These are phyloP conservation scores for Steinernema carpocapsae DNA, from an alignment of 2,888 invertebrate species.

Conservation along the genomic window DNA sequence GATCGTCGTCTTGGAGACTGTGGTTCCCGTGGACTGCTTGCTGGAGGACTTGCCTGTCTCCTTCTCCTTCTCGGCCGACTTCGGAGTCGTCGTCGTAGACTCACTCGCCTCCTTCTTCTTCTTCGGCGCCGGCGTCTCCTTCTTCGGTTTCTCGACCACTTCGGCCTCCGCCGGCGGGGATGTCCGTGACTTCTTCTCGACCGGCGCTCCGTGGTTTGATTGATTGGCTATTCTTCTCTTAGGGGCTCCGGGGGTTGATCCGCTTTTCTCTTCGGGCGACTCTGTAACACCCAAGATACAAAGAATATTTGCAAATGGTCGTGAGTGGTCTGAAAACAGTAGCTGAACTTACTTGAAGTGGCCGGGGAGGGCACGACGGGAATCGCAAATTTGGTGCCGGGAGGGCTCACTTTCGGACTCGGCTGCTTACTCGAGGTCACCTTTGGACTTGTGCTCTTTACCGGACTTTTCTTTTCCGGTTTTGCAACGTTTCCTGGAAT, in stretches of 20 bases:
- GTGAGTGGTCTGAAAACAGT: too few species aligned
- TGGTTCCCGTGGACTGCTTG: neutral
- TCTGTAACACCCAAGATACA: neutral
- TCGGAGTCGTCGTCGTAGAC: neutral
- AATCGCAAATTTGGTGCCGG: neutral
- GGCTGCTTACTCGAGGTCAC: neutral
- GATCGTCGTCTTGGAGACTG: neutral
- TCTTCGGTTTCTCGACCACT: neutral
- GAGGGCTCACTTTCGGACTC: constrained; percentile 5
- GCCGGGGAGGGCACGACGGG: constrained; percentile 9
- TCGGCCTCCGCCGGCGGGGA: constrained; percentile 10
- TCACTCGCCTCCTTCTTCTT: neutral
- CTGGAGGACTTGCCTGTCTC: neutral
- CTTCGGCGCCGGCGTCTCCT: neutral
- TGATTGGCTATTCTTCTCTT: constrained; percentile 23
- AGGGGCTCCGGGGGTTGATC: neutral
- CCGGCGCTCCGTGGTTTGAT: constrained; percentile 21
- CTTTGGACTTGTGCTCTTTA: constrained; percentile 19
- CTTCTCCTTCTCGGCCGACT: neutral
- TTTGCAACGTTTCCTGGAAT: constrained; percentile 10
- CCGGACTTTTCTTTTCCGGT: constrained; percentile 25
- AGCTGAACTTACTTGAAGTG: constrained; percentile 14
- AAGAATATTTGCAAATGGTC: too few species aligned
- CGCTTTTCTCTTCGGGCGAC: constrained; percentile 22
- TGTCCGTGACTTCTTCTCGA: constrained; percentile 3